Percentiles rank a stretch among this genome's conserved stretches.
phyloP scores from a whole-genome alignment of 2,888 invertebrate species.

The Zygaena filipendulae region DNA sequence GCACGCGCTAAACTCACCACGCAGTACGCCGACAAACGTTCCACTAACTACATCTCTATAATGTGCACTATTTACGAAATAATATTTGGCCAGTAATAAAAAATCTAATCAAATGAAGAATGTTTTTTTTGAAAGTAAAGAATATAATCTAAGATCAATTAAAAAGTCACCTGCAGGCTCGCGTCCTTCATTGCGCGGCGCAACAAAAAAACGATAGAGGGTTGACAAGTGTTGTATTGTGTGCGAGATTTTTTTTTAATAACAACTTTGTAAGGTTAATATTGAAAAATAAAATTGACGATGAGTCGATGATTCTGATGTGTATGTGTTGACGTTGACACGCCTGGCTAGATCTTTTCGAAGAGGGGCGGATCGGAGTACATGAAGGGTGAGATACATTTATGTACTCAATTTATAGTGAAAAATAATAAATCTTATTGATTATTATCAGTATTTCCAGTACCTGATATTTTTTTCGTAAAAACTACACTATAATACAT shows the following conservation, averaged over 20 bases:
- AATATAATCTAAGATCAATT: too few relatives aligned
- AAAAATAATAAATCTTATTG: too few relatives aligned
- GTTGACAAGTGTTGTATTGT: slow-evolving; percentile 23
- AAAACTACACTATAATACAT: too few relatives aligned
- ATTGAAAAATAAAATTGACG: slow-evolving; percentile 19
- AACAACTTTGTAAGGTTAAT: slow-evolving; percentile 18
- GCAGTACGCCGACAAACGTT: slow-evolving; percentile 54
- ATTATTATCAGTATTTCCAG: too few relatives aligned
- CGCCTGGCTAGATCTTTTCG: slow-evolving; percentile 19
- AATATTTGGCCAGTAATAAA: too few relatives aligned
- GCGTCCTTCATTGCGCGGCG: background rate
- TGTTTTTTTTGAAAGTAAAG: too few relatives aligned
- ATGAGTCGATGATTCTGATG: slow-evolving; percentile 33
- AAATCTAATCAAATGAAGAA: too few relatives aligned
- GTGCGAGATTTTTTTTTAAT: slow-evolving; percentile 25
- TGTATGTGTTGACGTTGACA: slow-evolving; percentile 30
- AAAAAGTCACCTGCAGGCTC: background rate
- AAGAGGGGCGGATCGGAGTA: slow-evolving; percentile 32
- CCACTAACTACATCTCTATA: slow-evolving; percentile 35
- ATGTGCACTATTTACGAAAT: too few relatives aligned
- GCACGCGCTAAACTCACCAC: slow-evolving; percentile 16
- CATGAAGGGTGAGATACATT: slow-evolving; percentile 55
- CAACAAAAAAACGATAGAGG: slow-evolving; percentile 8
- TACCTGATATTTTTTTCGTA: too few relatives aligned
- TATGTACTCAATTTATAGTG: too few relatives aligned